Percentiles rank a stretch among this genome's conserved stretches.
phyloP scores from a whole-genome alignment of 2,797 vertebrate species.

The Amphiprion clarkii region DNA sequence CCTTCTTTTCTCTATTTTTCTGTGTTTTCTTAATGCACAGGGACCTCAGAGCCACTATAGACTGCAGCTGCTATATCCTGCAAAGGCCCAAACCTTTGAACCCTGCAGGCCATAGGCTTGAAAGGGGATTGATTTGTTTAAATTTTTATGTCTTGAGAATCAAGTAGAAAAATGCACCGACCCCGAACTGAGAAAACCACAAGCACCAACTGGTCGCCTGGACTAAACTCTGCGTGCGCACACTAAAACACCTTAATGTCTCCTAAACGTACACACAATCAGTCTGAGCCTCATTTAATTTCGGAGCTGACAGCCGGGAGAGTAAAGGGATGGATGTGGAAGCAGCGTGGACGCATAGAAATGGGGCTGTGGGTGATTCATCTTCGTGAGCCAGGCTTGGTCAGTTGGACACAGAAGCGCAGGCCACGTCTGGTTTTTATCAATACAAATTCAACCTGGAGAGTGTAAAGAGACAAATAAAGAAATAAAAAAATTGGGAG shows the following conservation, averaged over 20 bases:
- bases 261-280: conserved; percentile 44
- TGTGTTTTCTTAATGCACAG: neutral
- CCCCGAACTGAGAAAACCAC: neutral
- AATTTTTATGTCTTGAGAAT: conserved; percentile 5
- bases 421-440: conserved; percentile 76
- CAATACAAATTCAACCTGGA: conserved; percentile 80
- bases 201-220: neutral
- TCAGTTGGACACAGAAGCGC: conserved; percentile 70
- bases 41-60: neutral
- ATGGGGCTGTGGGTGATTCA: conserved; percentile 64
- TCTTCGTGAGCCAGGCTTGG: conserved; percentile 63
- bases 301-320: conserved; percentile 27
- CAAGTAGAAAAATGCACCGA: conserved; percentile 10
- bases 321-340: conserved; percentile 42
- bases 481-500: conserved; percentile 57
- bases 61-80: neutral
- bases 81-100: conserved; percentile 5
- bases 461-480: conserved; percentile 31
- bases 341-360: conserved; percentile 52
- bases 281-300: conserved; percentile 47
- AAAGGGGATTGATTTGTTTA: conserved; percentile 23
- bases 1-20: neutral
- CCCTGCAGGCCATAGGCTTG: neutral
- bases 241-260: conserved; percentile 26
- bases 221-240: neutral